These are phyloP conservation scores for Sanderia malayensis DNA, from an alignment of 30 jellyfish, hydroid and myxozoan species.

Conservation along the genomic window DNA sequence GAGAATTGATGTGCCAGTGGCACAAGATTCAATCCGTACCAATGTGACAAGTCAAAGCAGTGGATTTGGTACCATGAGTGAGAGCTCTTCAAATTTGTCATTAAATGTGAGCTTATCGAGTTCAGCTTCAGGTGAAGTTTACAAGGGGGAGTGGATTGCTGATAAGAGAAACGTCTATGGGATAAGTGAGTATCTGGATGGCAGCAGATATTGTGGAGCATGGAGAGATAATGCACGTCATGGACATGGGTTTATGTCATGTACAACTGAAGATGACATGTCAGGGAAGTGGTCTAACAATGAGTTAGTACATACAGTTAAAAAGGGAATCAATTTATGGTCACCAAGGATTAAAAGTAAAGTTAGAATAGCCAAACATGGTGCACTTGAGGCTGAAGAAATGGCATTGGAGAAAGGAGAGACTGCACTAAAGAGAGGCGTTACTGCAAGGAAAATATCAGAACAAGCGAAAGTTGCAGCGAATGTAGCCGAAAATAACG, in stretches of 20 bases:
- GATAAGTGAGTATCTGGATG: conserved; percentile 74
- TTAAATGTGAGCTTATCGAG: conserved; percentile 41
- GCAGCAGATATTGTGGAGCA: conserved; percentile 76
- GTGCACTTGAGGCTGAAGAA: conserved; percentile 84
- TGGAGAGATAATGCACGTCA: conserved; percentile 88
- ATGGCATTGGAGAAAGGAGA: conserved; percentile 76
- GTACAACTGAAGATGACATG: conserved; percentile 27
- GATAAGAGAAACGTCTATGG: conserved; percentile 90
- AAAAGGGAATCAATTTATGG: conserved; percentile 64
- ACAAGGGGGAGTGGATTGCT: conserved; percentile 90
- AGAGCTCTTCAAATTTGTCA: conserved; percentile 68
- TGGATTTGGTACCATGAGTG: conserved; percentile 85
- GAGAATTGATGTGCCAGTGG: conserved; percentile 38
- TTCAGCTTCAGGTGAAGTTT: conserved; percentile 61
- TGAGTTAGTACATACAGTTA: conserved; percentile 41
- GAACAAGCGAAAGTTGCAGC: conserved; percentile 78
- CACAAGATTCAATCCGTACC: conserved; percentile 61
- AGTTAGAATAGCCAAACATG: conserved; percentile 58
- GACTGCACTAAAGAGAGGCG: conserved; percentile 80
- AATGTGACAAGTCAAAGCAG: conserved; percentile 76
- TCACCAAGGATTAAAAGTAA: conserved; percentile 68
- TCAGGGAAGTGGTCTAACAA: conserved; percentile 96
- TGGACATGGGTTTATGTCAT: conserved; percentile 87
- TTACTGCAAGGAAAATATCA: conserved; percentile 83
- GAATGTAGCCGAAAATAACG: conserved; percentile 56